phyloP scores from a whole-genome alignment of 1,140 invertebrate genomes.

The Melipona quadrifasciata region DNA sequence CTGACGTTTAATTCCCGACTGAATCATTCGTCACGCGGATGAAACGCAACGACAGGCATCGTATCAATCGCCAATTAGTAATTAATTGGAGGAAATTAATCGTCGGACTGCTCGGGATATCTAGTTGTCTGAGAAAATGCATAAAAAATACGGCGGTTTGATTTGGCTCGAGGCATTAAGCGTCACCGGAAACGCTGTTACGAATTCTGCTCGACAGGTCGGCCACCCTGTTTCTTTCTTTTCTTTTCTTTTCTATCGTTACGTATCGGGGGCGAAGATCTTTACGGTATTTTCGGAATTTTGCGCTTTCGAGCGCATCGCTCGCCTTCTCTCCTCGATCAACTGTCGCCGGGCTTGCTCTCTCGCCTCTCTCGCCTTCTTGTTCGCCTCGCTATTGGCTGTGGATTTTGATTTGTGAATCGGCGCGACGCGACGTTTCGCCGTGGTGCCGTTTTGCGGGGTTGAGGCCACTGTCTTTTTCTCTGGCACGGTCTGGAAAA shows the following conservation, averaged over 20 bases:
- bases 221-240: not conserved
- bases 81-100: not conserved
- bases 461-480: slow-evolving; percentile 50
- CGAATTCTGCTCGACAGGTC: slow-evolving; percentile 7
- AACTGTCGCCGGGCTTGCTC: slow-evolving; percentile 91
- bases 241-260: slow-evolving; percentile 62
- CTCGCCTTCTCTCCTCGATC: slow-evolving; percentile 89
- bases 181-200: slow-evolving; percentile 23
- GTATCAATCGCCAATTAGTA: not conserved
- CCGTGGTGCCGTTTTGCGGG: slow-evolving; percentile 71
- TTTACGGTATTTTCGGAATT: slow-evolving; percentile 82
- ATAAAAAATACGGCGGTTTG: slow-evolving; percentile 25
- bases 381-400: slow-evolving; percentile 78
- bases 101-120: not conserved
- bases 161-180: slow-evolving; percentile 28
- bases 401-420: slow-evolving; percentile 80
- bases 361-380: slow-evolving; percentile 84
- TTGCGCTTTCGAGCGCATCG: slow-evolving; percentile 83
- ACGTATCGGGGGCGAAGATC: slow-evolving; percentile 84
- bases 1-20: not conserved
- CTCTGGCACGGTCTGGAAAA: slow-evolving; percentile 66
- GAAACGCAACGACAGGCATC: not conserved
- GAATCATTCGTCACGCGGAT: not conserved
- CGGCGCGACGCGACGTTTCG: slow-evolving; percentile 70
- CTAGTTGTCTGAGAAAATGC: slow-evolving; percentile 16